Base-by-base conservation (phyloP, 2,888 invertebrate genomes). In the Caprella mutica region DNA sequence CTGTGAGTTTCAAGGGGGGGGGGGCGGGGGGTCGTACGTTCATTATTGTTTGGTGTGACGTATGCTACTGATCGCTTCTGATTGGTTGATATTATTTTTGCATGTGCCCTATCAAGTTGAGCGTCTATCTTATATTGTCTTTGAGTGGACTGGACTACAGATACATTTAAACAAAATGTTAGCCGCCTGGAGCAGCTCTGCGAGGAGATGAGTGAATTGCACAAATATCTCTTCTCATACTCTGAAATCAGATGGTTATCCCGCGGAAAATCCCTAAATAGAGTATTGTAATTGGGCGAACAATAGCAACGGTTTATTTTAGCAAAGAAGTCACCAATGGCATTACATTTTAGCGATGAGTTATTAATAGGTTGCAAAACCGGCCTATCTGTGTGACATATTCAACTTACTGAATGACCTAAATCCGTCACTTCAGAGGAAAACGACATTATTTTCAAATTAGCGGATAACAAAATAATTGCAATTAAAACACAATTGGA, bases 141-240 rank as follows among this genome's bases (percentile, higher is more conserved):
- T n/a, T n/a, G n/a, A n/a, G n/a, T n/a, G n/a, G n/a, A n/a, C n/a
- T n/a, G n/a, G n/a, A n/a, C n/a, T n/a, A n/a, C n/a, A n/a, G n/a
- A n/a, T n/a, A n/a, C n/a, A n/a, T n/a, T n/a, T n/a, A n/a, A n/a
- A n/a, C n/a, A n/a, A n/a, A n/a, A n/a, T n/a, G n/a, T n/a, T n/a
- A n/a, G n/a, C n/a, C n/a, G n/a, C n/a, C n/a, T n/a, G n/a, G 3
- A 42, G 42, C 43, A 21, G 43, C 43, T 43, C 14, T 53, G 53
- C 1, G 53, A 24, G 40, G 53, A 53, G 30, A 48, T 33, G 42
- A 27, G 43, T 9, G 53, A 23, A 53, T 21, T 24, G 23, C 19
- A 44, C 40, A 53, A 21, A 53, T 23, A 42, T n/a, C 53, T 53
- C 8, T 43, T 50, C 17, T 40, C 43, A n/a, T 23, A 53, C 43